Conservation (phyloP, 2,888 invertebrate species). For the Acrocyrtus sp. region DNA sequence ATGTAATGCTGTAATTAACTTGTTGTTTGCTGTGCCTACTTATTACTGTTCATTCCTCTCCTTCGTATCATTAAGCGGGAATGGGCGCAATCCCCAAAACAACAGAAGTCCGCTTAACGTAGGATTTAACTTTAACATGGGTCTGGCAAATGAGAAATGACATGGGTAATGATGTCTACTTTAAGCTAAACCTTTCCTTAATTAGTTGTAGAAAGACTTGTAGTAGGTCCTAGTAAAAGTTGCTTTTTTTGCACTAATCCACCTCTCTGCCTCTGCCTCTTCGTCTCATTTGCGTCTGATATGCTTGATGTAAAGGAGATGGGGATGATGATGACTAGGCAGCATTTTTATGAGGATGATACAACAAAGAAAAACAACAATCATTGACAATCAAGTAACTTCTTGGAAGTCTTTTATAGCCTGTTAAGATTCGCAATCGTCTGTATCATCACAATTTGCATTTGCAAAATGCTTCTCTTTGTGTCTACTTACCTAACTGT, state of each 20-base stretch:
- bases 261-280: no score
- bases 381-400: slow-evolving; percentile 28
- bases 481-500: neutral
- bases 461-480: neutral
- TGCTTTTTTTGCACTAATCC: neutral
- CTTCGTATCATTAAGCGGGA: neutral
- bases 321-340: neutral
- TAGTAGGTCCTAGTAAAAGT: neutral
- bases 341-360: neutral
- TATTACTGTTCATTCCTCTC: neutral
- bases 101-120: no score
- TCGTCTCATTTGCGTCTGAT: neutral
- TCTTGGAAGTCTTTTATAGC: slow-evolving; percentile 30
- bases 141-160: neutral
- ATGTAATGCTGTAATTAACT: neutral
- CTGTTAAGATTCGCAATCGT: neutral
- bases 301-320: neutral
- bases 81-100: neutral
- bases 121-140: no score
- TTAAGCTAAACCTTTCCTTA: neutral
- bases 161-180: neutral
- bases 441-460: neutral
- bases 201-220: neutral
- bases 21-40: no score
- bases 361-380: slow-evolving; percentile 14